phyloP scores from a whole-genome alignment of 2,888 invertebrate genomes.

The Ectemnius lituratus region DNA sequence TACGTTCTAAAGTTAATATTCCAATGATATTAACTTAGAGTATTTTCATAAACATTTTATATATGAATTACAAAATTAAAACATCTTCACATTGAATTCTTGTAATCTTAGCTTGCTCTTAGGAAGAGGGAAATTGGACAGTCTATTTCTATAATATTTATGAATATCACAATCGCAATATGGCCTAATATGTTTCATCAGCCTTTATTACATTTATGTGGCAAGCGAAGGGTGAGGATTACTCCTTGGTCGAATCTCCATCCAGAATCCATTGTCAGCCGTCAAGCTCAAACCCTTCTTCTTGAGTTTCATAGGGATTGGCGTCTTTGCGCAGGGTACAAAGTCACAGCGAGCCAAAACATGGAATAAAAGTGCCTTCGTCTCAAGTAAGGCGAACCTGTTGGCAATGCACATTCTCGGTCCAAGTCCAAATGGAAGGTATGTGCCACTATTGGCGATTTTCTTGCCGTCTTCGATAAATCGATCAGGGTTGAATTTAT shows the following conservation, averaged over 20 bases:
- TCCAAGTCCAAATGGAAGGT: conserved; percentile 72
- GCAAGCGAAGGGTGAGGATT: conserved; percentile 33
- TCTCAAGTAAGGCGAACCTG: conserved; percentile 57
- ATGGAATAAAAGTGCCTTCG: conserved; percentile 55
- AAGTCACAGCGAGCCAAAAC: conserved; percentile 49
- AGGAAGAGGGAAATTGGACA: too few relatives aligned
- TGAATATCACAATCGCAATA: too few relatives aligned
- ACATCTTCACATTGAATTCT: too few relatives aligned
- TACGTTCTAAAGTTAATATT: too few relatives aligned
- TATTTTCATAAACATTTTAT: too few relatives aligned
- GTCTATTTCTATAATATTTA: too few relatives aligned
- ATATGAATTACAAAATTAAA: too few relatives aligned
- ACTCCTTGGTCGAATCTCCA: conserved; percentile 43
- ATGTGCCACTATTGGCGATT: conserved; percentile 62
- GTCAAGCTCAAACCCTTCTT: conserved; percentile 19
- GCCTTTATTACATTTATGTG: too few relatives aligned
- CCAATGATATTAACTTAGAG: too few relatives aligned
- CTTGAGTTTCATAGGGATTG: neutral
- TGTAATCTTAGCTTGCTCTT: too few relatives aligned
- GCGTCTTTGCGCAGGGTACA: conserved; percentile 41
- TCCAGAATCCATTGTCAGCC: conserved; percentile 58
- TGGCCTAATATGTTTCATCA: too few relatives aligned
- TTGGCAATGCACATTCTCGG: conserved; percentile 73
- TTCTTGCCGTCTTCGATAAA: conserved; percentile 75
- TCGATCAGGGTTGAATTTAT: conserved; percentile 78